These are phyloP conservation scores for Blera fallax DNA, from an alignment of 2,888 invertebrate genomes.

Conservation along the genomic window DNA sequence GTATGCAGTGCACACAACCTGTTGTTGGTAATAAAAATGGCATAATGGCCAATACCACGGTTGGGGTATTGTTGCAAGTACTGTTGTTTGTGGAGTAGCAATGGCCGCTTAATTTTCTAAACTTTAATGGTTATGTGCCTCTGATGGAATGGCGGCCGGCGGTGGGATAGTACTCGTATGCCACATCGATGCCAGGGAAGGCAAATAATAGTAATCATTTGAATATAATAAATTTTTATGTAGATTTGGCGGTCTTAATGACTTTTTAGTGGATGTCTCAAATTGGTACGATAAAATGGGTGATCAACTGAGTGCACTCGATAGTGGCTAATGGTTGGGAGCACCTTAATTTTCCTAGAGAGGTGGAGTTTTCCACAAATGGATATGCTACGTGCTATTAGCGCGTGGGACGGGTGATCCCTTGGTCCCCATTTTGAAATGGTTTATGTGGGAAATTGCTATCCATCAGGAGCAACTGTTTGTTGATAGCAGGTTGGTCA, in stretches of 20 bases:
- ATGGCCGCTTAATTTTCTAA: constrained; percentile 25
- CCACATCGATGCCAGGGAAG: not conserved
- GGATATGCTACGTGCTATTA: not conserved
- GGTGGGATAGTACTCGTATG: not conserved
- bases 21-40: not conserved
- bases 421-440: not conserved
- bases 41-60: constrained; percentile 30
- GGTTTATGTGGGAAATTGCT: not conserved
- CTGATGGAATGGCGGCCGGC: not conserved
- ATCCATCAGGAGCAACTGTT: not conserved
- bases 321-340: constrained; percentile 32
- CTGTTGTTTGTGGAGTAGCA: not conserved
- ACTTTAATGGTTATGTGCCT: constrained; percentile 5
- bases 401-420: constrained; percentile 31
- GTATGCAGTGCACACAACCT: constrained; percentile 28
- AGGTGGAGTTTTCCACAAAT: not conserved
- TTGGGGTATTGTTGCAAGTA: constrained; percentile 19
- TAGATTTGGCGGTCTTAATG: constrained; percentile 53
- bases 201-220: constrained; percentile 46
- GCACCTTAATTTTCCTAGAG: constrained; percentile 10
- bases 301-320: constrained; percentile 18
- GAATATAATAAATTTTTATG: constrained; percentile 60
- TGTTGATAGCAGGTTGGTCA: not conserved
- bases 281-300: constrained; percentile 30
- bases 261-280: constrained; percentile 27